These are phyloP conservation scores for Caradrina kadenii DNA, from an alignment of 2,888 invertebrate genomes.

Conservation along the genomic window DNA sequence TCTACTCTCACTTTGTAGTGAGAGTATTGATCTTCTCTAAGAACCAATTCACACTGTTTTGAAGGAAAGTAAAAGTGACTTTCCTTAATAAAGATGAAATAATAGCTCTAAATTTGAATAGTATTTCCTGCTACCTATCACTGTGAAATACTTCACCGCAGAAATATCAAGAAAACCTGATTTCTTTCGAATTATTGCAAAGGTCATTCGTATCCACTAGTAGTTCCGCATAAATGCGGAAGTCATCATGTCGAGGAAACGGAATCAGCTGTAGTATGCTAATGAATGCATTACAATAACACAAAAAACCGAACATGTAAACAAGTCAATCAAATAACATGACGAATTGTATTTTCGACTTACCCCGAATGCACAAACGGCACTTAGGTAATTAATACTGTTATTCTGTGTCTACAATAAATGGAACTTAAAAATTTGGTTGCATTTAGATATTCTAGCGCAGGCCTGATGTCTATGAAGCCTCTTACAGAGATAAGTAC, in stretches of 20 bases:
- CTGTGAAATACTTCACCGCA: background rate
- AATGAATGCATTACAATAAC: constrained; percentile 34
- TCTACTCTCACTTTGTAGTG: too few relatives aligned
- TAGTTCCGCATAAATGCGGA: constrained; percentile 44
- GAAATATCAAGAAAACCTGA: background rate
- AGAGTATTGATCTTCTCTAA: background rate
- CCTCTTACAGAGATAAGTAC: background rate
- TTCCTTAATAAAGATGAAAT: background rate
- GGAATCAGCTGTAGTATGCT: constrained; percentile 33
- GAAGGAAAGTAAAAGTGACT: background rate
- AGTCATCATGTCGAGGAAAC: constrained; percentile 40
- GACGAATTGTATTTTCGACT: background rate
- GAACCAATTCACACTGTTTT: background rate
- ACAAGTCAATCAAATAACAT: constrained; percentile 5
- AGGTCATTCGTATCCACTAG: constrained; percentile 29
- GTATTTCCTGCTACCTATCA: background rate
- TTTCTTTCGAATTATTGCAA: constrained; percentile 15
- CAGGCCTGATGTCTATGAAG: background rate
- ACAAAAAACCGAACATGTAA: constrained; percentile 19
- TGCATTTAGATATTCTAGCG: background rate
- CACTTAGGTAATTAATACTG: background rate
- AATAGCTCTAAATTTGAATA: background rate
- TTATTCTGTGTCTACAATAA: background rate
- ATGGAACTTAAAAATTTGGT: background rate
- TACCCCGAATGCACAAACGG: background rate